phyloP scores from a whole-genome alignment of 2,888 invertebrate species.

The Leptothorax acervorum region DNA sequence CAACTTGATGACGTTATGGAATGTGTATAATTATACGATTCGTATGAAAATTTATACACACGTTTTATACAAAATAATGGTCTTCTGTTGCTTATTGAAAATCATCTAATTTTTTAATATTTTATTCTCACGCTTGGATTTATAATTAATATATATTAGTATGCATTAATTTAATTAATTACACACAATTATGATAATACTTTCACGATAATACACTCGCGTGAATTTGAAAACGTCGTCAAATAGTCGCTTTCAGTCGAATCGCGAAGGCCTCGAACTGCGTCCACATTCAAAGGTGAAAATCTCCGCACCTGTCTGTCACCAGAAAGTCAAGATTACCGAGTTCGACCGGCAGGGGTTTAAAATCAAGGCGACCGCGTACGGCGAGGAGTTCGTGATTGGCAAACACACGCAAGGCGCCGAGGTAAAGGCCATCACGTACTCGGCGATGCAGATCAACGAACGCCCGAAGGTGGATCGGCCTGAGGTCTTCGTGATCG shows the following conservation, averaged over 20 bases:
- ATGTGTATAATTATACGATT: not conserved
- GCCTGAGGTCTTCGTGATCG: conserved; percentile 98
- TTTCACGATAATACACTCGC: not conserved
- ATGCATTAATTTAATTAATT: not conserved
- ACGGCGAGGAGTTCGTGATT: conserved; percentile 97
- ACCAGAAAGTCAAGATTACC: conserved; percentile 94
- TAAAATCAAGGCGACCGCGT: conserved; percentile 90
- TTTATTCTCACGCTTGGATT: not conserved
- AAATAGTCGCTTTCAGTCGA: not conserved
- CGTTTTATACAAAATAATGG: not conserved
- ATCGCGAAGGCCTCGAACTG: not conserved
- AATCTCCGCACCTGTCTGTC: conserved; percentile 77
- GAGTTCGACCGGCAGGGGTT: conserved; percentile 95
- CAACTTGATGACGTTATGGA: not conserved
- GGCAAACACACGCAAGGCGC: conserved; percentile 98
- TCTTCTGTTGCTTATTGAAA: not conserved
- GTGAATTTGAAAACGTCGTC: not conserved
- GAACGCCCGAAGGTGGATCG: conserved; percentile 90
- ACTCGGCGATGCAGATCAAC: conserved; percentile 98
- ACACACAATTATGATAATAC: not conserved
- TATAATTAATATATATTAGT: not conserved
- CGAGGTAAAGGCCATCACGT: conserved; percentile 99
- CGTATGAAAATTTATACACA: no score
- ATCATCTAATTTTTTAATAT: not conserved
- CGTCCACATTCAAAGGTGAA: not conserved